Base-by-base conservation (phyloP, 2,113 vertebrate species). In the Anser brachyrhynchus region DNA sequence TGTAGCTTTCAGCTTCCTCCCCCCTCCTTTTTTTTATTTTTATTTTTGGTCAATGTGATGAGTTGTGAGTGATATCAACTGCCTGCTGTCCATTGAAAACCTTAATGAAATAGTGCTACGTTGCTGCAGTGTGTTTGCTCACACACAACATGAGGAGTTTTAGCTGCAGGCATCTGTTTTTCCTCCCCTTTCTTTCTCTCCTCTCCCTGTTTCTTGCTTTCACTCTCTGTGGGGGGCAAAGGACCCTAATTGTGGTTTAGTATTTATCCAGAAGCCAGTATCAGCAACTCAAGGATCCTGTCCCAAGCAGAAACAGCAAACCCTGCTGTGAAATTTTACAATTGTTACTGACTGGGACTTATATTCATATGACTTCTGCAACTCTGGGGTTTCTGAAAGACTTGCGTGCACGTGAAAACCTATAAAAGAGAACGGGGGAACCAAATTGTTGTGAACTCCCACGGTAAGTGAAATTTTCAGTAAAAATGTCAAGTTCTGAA, bases 331-430 rank as follows among this genome's bases (percentile, higher is more conserved):
- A 61, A 49, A 18, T 73, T 75, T 39, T 70, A 22, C 22, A 61
- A 11, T 92, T 73, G 22, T 74, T 62, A 13, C 10, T 43, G 57
- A 46, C 49, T 46, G 54, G 75, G 92, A 81, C 20, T 84, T 90
- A n/a, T 51, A 62, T 55, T 80, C 14, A 21, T 67, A 8, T 14
- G 29, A 10, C 29, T 71, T 90, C 52, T 67, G 35, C 58, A 84
- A 33, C 3, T 21, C 37, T 8, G 28, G 13, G 16, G 4, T 86
- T 94, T 86, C 72, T 64, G 51, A 46, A 89, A 62, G 10, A 26
- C 3, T 0, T 78, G 14, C 0, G 1, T 51, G 39, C 4, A 3
- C 2, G 1, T 37, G 41, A 54, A 67, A 78, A 20, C 18, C n/a
- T 51, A 0, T 35, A 9, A 57, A 91, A 75, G 13, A 76, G 17